Conservation (phyloP, 1,140 invertebrate species). For the Lepidurus apus region DNA sequence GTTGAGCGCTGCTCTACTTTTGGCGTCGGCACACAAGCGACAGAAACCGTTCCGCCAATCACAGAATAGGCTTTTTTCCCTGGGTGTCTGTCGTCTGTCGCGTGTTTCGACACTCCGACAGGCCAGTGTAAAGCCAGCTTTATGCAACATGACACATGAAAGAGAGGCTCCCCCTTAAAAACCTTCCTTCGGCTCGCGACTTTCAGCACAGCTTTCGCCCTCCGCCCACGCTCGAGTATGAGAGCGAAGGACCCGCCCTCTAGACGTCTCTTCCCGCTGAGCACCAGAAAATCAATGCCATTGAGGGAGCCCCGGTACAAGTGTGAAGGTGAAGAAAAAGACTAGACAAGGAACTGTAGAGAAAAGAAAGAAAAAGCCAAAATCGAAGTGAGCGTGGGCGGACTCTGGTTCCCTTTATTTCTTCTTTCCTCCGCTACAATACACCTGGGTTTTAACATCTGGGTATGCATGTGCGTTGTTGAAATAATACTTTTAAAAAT, state of each 20-base stretch:
- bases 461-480: no score
- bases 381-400: not conserved
- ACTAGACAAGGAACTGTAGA: not conserved
- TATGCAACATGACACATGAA: not conserved
- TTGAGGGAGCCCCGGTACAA: not conserved
- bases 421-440: not conserved
- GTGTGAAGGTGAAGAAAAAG: not conserved
- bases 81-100: no score
- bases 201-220: not conserved
- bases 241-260: not conserved
- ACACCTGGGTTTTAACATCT: no score
- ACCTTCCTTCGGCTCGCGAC: not conserved
- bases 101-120: no score
- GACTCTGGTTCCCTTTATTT: not conserved
- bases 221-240: not conserved
- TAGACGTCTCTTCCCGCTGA: not conserved
- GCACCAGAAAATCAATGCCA: constrained; percentile 9
- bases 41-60: no score
- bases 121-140: not conserved
- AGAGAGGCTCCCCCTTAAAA: not conserved
- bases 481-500: no score
- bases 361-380: not conserved
- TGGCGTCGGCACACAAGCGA: no score
- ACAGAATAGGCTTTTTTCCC: no score
- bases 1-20: no score